phyloP scores from a whole-genome alignment of 2,113 vertebrate species.

The Hystrix cristata region DNA sequence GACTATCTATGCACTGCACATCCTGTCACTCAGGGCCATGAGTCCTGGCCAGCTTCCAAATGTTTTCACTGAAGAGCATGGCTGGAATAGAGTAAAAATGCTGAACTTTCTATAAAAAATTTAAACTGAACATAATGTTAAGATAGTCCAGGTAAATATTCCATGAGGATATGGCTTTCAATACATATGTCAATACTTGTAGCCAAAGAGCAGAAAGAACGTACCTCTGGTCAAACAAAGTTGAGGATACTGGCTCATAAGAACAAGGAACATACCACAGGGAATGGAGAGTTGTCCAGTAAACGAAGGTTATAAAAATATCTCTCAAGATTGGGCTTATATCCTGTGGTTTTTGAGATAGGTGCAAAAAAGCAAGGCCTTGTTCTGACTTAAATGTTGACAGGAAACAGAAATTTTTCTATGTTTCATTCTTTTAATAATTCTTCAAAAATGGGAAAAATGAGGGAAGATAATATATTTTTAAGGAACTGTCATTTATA shows the following conservation, averaged over 20 bases:
- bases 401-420: not conserved
- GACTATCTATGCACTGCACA: fast-evolving
- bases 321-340: not conserved
- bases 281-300: not conserved
- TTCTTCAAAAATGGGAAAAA: not conserved
- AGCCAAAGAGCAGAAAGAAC: not conserved
- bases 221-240: not conserved
- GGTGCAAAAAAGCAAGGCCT: not conserved
- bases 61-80: not conserved
- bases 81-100: not conserved
- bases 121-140: not conserved
- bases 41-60: fast-evolving
- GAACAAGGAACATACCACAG: fast-evolving
- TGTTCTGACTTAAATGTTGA: not conserved
- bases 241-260: not conserved
- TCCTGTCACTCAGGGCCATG: not conserved
- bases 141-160: not conserved
- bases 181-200: not conserved
- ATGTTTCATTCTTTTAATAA: not conserved
- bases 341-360: not conserved
- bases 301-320: not conserved
- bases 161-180: not conserved
- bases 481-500: not conserved
- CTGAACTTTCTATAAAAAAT: not conserved
- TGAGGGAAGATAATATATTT: not conserved